Base-by-base conservation (phyloP, 2,113 vertebrate species). In the Ammospiza nelsoni region DNA sequence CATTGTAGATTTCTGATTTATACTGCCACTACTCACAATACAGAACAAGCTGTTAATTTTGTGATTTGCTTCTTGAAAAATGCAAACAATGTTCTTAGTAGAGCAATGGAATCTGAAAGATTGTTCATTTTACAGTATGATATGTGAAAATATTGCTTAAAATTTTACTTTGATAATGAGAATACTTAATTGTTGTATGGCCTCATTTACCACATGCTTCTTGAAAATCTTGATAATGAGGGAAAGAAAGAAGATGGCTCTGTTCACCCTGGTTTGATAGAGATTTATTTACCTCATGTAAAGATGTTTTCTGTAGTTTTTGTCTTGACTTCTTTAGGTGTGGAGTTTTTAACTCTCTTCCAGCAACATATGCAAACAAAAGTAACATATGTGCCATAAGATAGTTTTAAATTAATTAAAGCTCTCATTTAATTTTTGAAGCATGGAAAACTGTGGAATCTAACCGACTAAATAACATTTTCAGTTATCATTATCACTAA, bases 341-440 rank as follows among this genome's bases (percentile, higher is more conserved):
- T 49, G 27, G 48, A 66, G 3, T 13, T 78, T 92, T 72, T 58
- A 29, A 29, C 9, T 41, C 17, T n/a, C 81, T 87, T 88, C 6
- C 9, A 14, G 3, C 15, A 74, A 41, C 7, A 27, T 29, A 27
- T 3, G 18, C 19, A 24, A 24, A 43, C 8, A 69, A 29, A 89
- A 73, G 10, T 33, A 57, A n/a, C 3, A 63, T 0, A 0, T 43
- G 1, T 49, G 7, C 21, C 2, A 0, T 39, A 52, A 43, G 4
- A 43, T 41, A 41, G 41, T 41, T 41, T 41, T 41, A 41, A 41
- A 41, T 15, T 39, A 76, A 72, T 3, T 51, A 59, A 67, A 68
- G 39, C 2, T 71, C 14, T 62, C 24, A 12, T 83, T 88, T 51
- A 57, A 57, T 61, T 65, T 89, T 80, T 77, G 46, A 77, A 57